These are phyloP conservation scores for Crotalus helleri DNA, from an alignment of 2,113 vertebrate genomes.

Conservation along the genomic window DNA sequence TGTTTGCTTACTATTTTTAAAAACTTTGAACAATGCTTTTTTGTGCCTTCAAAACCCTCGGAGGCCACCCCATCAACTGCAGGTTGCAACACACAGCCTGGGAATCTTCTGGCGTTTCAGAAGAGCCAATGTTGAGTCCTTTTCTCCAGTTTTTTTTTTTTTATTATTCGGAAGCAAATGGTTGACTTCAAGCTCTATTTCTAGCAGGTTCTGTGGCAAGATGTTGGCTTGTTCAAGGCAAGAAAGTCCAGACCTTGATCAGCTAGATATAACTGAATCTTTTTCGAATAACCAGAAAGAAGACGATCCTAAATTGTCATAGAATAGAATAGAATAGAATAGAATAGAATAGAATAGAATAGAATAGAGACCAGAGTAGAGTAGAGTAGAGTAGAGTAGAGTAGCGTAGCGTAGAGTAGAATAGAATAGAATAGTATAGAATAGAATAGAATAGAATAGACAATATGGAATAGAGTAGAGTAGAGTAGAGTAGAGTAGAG, in stretches of 20 bases:
- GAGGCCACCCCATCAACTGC: background rate
- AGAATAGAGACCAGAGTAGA: no score
- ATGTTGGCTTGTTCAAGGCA: background rate
- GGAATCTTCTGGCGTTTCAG: background rate
- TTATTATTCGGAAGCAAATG: background rate
- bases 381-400: no score
- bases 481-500: no score
- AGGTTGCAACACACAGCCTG: background rate
- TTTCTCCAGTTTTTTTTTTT: background rate
- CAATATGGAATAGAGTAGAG: no score
- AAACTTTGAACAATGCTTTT: conserved; percentile 35
- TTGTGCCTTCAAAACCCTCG: conserved; percentile 12
- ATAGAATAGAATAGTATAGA: no score
- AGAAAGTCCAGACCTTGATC: background rate
- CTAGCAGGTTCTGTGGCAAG: background rate
- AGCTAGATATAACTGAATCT: no score
- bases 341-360: no score
- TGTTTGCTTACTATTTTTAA: conserved; percentile 50
- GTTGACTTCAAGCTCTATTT: background rate
- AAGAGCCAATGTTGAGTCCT: background rate
- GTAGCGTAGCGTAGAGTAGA: no score
- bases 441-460: no score
- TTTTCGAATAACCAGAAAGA: no score
- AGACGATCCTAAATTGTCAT: no score
- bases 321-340: no score